Conservation (phyloP, 2,888 invertebrate genomes). For the Atethmia centrago region DNA sequence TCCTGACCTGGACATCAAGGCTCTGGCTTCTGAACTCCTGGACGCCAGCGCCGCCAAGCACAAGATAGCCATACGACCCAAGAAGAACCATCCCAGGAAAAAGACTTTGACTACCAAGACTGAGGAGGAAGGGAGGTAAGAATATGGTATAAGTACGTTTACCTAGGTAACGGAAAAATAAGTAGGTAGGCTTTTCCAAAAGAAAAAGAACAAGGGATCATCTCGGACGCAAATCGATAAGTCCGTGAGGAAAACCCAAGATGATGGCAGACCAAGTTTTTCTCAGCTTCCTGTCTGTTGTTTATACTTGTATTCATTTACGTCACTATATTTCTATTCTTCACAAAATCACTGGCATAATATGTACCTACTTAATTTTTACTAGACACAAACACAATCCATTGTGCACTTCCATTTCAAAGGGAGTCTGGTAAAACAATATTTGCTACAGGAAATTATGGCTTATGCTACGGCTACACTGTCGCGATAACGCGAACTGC, state of each 20-base stretch:
- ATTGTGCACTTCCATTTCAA: background rate
- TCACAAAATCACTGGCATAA: background rate
- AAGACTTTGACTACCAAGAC: slow-evolving; percentile 68
- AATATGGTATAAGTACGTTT: slow-evolving; percentile 15
- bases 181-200: background rate
- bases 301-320: background rate
- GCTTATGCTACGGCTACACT: too few relatives aligned
- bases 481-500: too few relatives aligned
- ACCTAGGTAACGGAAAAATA: background rate
- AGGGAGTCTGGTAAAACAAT: background rate
- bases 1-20: slow-evolving; percentile 90
- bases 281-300: background rate
- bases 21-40: slow-evolving; percentile 86
- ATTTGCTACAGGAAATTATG: background rate
- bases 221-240: background rate
- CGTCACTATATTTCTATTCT: background rate
- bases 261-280: background rate
- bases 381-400: background rate
- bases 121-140: slow-evolving; percentile 68
- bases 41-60: slow-evolving; percentile 94
- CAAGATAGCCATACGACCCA: slow-evolving; percentile 93
- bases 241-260: too few relatives aligned
- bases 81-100: slow-evolving; percentile 91
- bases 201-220: background rate
- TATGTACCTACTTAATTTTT: background rate